These are phyloP conservation scores for Lysandra bellargus DNA, from an alignment of 2,888 invertebrate species.

Conservation along the genomic window DNA sequence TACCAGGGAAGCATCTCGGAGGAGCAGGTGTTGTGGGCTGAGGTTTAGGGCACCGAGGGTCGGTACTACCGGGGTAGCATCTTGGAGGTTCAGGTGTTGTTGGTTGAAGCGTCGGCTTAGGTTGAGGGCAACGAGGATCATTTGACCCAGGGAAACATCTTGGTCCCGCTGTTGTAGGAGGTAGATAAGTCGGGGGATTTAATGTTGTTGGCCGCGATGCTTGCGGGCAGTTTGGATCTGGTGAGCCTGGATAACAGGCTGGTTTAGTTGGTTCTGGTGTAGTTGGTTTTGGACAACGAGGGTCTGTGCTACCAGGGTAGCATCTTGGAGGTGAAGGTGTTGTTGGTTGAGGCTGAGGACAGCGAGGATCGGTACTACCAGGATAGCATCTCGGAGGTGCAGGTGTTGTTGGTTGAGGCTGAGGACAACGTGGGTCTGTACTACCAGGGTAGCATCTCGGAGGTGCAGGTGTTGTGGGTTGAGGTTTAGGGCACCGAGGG, in stretches of 20 bases:
- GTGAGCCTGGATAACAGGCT: constrained; percentile 47
- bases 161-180: constrained; percentile 41
- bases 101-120: constrained; percentile 21
- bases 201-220: constrained; percentile 46
- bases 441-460: constrained; percentile 49
- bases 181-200: constrained; percentile 47
- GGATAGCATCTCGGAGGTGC: constrained; percentile 45
- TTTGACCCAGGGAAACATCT: constrained; percentile 50
- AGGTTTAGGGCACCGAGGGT: constrained; percentile 48
- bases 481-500: constrained; percentile 49
- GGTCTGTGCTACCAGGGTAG: constrained; percentile 51
- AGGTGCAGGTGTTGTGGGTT: constrained; percentile 47
- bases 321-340: constrained; percentile 52
- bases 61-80: constrained; percentile 47
- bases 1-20: constrained; percentile 48
- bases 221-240: constrained; percentile 50
- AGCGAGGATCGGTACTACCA: constrained; percentile 45
- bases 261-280: constrained; percentile 43
- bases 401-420: constrained; percentile 38
- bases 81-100: constrained; percentile 44
- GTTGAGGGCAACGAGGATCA: constrained; percentile 47
- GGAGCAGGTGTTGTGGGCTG: constrained; percentile 46
- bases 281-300: constrained; percentile 52
- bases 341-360: constrained; percentile 40
- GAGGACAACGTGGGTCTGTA: constrained; percentile 43